Percentiles rank a stretch among this genome's conserved stretches.
Evolutionary conservation across 2,113 vertebrate species (phyloP).

Genomic region (Hippoglossus stenolepis): DNA sequence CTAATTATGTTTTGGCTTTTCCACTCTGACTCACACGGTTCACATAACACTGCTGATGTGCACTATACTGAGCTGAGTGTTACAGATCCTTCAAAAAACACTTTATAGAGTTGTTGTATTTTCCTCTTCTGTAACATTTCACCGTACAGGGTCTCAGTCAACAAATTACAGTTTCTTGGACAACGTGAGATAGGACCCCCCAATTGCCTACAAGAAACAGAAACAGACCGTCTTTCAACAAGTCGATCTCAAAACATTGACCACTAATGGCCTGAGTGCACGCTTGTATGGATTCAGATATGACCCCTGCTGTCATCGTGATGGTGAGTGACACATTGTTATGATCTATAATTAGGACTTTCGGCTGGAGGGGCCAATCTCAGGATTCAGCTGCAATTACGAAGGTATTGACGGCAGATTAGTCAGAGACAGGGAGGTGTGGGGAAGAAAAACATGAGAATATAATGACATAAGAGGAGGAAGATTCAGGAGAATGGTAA

Average conservation of each 20-base stretch:
- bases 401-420: conserved; percentile 1
- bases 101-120: not conserved
- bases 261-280: conserved; percentile 42
- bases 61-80: not conserved
- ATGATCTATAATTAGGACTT: conserved; percentile 50
- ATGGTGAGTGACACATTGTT: conserved; percentile 34
- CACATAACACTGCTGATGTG: not conserved
- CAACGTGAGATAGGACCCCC: too few relatives aligned
- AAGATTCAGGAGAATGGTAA: not conserved
- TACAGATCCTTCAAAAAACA: not conserved
- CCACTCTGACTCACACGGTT: not conserved
- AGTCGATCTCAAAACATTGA: conserved; percentile 36
- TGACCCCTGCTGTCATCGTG: conserved; percentile 45
- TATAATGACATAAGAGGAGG: not conserved
- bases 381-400: conserved; percentile 35
- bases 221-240: conserved; percentile 42
- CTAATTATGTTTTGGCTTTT: not conserved
- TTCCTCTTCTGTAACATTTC: conserved; percentile 6
- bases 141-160: not conserved
- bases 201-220: not conserved
- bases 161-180: too few relatives aligned
- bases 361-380: conserved; percentile 29
- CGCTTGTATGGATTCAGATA: conserved; percentile 8
- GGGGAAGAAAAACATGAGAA: not conserved
- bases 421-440: conserved; percentile 7